Evolutionary conservation across 1,140 invertebrate genomes (phyloP), one percentile per base, ranked within the genome.

Genomic region (Gryllus bimaculatus): DNA sequence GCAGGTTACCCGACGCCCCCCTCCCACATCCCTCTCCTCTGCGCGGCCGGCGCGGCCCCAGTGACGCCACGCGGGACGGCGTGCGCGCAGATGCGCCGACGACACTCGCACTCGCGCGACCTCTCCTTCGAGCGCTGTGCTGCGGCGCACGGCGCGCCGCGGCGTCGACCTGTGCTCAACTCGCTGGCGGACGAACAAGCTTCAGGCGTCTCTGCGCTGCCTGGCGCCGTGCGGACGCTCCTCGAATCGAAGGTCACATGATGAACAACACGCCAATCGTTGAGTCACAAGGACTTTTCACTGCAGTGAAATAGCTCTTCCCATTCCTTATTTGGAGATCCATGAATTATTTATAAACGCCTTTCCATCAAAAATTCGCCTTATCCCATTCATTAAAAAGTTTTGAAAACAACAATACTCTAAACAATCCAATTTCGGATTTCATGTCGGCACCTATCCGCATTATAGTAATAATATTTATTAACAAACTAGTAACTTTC

Each of bases 141-240:
- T 91, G 80, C 84, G 82, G 80, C 84, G 85, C 78, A 93, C 92
- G 0, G 84, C 88, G 15, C 91, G 91, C 6, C 83, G 83, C 80
- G 94, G 94, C 47, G 93, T 95, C 0, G 91, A 95, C 82, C 86
- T 95, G 91, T 95, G 2, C 86, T 95, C 0, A 95, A 95, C 85
- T 95, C 93, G 2, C 84, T 95, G 15, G 88, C 93, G 18, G 93
- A 93, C 80, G 93, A n/a, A 95, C 73, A 94, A 94, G 84, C 86
- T 95, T 0, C 90, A 90, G 75, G 84, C 84, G 8, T 85, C 84
- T n/a, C 83, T 73, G 66, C 75, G 79, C 80, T 48, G 90, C 79
- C 83, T 92, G n/a, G 89, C 87, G 15, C 84, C 86, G 78, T 88
- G 91, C 84, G 91, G 91, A 49, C 85, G 90, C 54, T 92, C 84